A percentile compares a stretch with the other conserved stretches of the same genome.
phyloP scores from a whole-genome alignment of 2,113 vertebrate genomes.

The Gracilinanus agilis region DNA sequence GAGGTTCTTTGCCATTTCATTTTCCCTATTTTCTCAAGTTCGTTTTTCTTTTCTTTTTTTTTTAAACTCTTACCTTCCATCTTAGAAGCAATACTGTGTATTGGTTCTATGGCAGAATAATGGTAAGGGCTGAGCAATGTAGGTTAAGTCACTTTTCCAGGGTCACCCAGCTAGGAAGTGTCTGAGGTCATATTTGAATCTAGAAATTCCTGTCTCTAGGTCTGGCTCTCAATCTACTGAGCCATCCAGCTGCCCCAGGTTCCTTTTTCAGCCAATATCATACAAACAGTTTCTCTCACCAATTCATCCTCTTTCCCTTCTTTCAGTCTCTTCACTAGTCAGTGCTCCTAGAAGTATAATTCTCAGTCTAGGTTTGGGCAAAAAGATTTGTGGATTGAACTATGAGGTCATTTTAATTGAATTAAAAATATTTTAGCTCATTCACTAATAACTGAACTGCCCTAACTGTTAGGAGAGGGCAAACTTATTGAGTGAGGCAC shows the following conservation, averaged over 20 bases:
- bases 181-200: no score
- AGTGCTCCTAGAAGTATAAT: neutral
- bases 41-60: neutral
- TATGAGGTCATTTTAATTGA: neutral
- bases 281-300: neutral
- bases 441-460: neutral
- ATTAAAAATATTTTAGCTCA: neutral
- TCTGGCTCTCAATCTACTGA: no score
- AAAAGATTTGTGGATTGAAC: neutral
- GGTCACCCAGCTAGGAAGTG: no score
- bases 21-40: no score
- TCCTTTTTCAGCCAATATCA: neutral
- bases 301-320: neutral
- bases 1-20: neutral
- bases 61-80: neutral
- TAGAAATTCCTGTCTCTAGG: no score
- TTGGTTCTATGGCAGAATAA: no score
- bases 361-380: neutral
- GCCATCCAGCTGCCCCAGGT: neutral
- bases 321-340: neutral
- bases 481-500: neutral
- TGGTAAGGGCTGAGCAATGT: no score
- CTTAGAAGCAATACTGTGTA: no score
- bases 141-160: no score
- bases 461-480: neutral